phyloP scores from a whole-genome alignment of 2,797 vertebrate species.

The Luscinia megarhynchos region DNA sequence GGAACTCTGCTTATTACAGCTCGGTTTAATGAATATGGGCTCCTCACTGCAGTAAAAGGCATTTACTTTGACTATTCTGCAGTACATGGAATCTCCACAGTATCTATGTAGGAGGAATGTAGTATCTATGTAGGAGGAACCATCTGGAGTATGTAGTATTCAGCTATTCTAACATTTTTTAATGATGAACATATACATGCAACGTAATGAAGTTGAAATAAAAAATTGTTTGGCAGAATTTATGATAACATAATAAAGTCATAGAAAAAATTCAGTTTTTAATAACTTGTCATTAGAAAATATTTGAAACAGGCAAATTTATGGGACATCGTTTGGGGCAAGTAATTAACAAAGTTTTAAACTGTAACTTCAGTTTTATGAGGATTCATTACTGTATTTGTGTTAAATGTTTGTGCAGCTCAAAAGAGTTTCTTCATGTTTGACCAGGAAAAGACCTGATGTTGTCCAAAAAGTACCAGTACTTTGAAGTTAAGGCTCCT shows the following conservation, averaged over 20 bases:
- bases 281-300: background rate
- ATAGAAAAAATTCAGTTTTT: background rate
- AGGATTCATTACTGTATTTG: background rate
- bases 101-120: background rate
- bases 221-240: background rate
- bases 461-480: background rate
- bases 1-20: background rate
- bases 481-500: background rate
- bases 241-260: background rate
- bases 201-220: background rate
- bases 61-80: background rate
- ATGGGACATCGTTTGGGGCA: background rate
- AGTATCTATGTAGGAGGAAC: background rate
- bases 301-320: background rate
- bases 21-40: background rate
- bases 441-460: background rate
- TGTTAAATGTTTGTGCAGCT: background rate
- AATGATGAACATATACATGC: background rate
- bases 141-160: background rate
- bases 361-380: background rate
- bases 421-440: background rate
- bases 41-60: background rate
- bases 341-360: background rate
- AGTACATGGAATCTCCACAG: background rate
- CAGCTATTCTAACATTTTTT: background rate